A percentile compares a stretch with the other conserved stretches of the same genome.
phyloP scores from a whole-genome alignment of 2,113 vertebrate genomes.

The Eclectus roratus region DNA sequence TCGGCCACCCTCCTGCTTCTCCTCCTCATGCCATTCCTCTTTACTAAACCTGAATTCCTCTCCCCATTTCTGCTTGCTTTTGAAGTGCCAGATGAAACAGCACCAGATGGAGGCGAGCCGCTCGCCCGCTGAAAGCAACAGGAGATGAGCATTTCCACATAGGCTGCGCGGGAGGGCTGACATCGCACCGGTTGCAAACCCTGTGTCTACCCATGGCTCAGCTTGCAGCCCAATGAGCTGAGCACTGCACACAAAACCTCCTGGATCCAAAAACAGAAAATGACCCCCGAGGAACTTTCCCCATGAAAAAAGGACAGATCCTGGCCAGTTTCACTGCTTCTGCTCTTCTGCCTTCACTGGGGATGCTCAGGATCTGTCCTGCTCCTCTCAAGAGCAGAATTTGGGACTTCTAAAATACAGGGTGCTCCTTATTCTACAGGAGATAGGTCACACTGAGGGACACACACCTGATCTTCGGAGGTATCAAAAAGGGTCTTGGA shows the following conservation, averaged over 20 bases:
- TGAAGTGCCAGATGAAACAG: constrained; percentile 23
- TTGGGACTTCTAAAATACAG: neutral
- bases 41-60: neutral
- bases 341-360: neutral
- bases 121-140: neutral
- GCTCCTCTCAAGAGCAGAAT: neutral
- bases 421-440: neutral
- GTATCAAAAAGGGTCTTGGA: neutral
- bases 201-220: neutral
- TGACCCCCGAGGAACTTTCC: neutral
- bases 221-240: accelerated
- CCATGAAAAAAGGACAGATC: neutral
- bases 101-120: neutral
- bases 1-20: neutral
- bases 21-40: neutral
- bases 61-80: neutral
- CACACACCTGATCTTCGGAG: neutral
- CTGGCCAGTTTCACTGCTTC: neutral
- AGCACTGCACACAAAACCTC: neutral
- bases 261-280: neutral
- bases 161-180: neutral
- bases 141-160: neutral
- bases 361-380: neutral
- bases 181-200: neutral
- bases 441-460: neutral